A percentile compares a stretch with the other conserved stretches of the same genome.
Conservation (phyloP, 2,888 invertebrate genomes). For the Rotaria magnacalcarata region DNA sequence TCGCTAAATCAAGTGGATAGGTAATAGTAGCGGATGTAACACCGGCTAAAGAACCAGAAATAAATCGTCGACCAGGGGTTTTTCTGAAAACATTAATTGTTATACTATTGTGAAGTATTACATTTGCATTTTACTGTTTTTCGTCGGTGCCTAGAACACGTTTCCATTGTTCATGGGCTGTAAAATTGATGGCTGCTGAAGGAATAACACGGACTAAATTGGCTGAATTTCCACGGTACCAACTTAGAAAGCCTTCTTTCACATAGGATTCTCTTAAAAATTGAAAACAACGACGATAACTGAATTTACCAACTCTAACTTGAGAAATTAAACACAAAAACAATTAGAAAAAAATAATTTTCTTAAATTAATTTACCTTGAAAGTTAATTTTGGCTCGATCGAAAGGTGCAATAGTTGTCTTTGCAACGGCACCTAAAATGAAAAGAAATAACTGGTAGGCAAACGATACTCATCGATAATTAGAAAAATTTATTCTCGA, state of each 20-base stretch:
- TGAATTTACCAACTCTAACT: slow-evolving; percentile 59
- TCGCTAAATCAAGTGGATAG: slow-evolving; percentile 89
- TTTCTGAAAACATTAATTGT: neutral
- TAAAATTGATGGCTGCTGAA: slow-evolving; percentile 94
- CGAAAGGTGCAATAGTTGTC: slow-evolving; percentile 89
- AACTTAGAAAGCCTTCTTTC: slow-evolving; percentile 73
- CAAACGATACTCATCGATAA: slow-evolving; percentile 55
- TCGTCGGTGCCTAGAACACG: slow-evolving; percentile 64
- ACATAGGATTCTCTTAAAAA: slow-evolving; percentile 66
- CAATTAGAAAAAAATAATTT: neutral
- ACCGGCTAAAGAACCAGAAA: slow-evolving; percentile 90
- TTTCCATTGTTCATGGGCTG: slow-evolving; percentile 95
- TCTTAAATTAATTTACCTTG: slow-evolving; percentile 62
- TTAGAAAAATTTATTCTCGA: slow-evolving; percentile 63
- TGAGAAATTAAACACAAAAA: slow-evolving; percentile 47
- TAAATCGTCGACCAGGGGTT: slow-evolving; percentile 66
- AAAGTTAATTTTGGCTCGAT: slow-evolving; percentile 95
- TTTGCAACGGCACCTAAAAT: slow-evolving; percentile 74
- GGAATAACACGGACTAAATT: slow-evolving; percentile 94
- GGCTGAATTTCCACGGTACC: slow-evolving; percentile 97
- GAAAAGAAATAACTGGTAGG: no score
- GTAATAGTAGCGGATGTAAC: slow-evolving; percentile 87
- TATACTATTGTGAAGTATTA: no score
- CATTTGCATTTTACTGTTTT: neutral
- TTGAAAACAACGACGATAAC: slow-evolving; percentile 59